Evolutionary conservation across 2,113 vertebrate species (phyloP).

Genomic region (Gorilla gorilla): DNA sequence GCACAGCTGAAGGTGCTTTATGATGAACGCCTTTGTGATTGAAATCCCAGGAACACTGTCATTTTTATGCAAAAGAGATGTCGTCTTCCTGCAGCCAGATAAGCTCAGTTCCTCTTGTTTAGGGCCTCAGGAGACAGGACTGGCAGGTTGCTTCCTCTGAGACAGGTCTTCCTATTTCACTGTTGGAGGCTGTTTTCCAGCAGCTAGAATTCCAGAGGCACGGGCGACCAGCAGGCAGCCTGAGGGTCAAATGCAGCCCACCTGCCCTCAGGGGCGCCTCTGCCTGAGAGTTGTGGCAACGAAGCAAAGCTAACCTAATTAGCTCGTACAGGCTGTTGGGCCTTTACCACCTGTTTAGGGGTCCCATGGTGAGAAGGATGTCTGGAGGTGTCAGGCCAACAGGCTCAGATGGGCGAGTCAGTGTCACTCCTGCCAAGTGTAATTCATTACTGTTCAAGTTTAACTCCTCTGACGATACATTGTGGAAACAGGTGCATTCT

Average conservation of each 20-base stretch:
- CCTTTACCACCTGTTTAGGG: background rate
- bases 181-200: background rate
- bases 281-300: background rate
- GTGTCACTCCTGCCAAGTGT: background rate
- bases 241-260: background rate
- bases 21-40: background rate
- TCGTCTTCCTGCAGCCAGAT: background rate
- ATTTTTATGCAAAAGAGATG: background rate
- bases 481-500: background rate
- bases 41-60: background rate
- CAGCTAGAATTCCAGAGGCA: background rate
- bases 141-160: background rate
- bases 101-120: background rate
- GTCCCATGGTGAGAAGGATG: background rate
- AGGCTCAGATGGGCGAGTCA: background rate
- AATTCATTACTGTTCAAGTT: conserved; percentile 33
- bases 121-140: background rate
- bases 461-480: background rate
- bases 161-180: background rate
- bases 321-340: background rate
- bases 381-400: background rate
- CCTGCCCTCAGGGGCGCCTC: background rate
- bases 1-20: too few relatives aligned
- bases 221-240: background rate
- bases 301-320: background rate